Percentiles rank a stretch among this genome's conserved stretches.
phyloP scores from a whole-genome alignment of 1,140 invertebrate genomes.

The Leptinotarsa lineolata region DNA sequence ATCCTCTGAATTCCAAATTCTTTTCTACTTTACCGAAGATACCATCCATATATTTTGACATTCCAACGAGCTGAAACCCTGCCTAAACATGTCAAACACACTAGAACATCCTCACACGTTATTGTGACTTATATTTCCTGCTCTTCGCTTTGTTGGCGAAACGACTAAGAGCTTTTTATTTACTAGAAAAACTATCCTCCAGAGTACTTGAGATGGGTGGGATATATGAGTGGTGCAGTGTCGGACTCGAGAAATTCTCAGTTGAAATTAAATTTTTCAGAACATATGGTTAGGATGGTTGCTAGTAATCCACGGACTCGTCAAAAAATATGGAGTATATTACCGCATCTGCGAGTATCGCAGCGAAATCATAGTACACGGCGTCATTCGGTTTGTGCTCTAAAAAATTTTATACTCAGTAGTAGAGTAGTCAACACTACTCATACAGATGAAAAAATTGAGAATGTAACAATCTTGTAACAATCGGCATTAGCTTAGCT shows the following conservation, averaged over 20 bases:
- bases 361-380: too few relatives aligned
- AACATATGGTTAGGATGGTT: too few relatives aligned
- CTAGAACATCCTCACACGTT: background rate
- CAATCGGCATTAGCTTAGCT: too few relatives aligned
- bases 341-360: too few relatives aligned
- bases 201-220: background rate
- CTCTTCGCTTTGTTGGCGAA: slow-evolving; percentile 13
- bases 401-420: too few relatives aligned
- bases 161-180: slow-evolving; percentile 5
- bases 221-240: background rate
- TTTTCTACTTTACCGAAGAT: background rate
- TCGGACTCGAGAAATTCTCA: background rate
- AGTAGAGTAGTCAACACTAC: too few relatives aligned
- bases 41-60: slow-evolving; percentile 5
- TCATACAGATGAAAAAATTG: too few relatives aligned
- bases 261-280: too few relatives aligned
- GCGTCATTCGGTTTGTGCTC: too few relatives aligned
- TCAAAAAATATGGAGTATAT: too few relatives aligned
- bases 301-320: too few relatives aligned
- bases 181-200: background rate
- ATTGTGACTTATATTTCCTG: slow-evolving; percentile 20
- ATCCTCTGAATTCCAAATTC: background rate
- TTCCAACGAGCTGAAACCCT: background rate
- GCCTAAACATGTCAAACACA: slow-evolving; percentile 11
- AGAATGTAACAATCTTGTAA: too few relatives aligned